Evolutionary conservation across 2,113 vertebrate species (phyloP).

Genomic region (Myiozetetes cayanensis): DNA sequence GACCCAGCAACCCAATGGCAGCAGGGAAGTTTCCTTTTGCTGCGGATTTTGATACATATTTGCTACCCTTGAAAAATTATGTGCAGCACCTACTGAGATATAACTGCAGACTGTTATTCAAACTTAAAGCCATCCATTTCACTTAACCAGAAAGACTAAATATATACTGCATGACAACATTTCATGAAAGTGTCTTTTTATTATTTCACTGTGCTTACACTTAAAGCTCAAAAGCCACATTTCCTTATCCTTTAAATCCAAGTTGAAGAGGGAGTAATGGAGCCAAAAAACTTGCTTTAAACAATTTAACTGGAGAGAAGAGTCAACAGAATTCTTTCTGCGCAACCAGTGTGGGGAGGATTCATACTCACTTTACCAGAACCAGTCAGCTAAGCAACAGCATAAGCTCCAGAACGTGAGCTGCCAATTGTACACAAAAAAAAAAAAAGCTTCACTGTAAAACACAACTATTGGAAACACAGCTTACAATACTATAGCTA

Average conservation of each 20-base stretch:
- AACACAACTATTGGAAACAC: not conserved
- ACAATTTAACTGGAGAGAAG: not conserved
- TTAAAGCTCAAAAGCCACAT: not conserved
- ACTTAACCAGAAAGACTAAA: not conserved
- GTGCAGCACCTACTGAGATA: not conserved
- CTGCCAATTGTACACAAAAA: not conserved
- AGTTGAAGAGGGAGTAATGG: not conserved
- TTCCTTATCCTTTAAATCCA: not conserved
- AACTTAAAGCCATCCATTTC: not conserved
- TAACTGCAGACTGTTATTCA: not conserved
- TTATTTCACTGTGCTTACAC: not conserved
- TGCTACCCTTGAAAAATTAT: not conserved
- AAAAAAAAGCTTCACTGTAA: not conserved
- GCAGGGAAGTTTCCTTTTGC: not conserved
- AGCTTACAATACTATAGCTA: not conserved
- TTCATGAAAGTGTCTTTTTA: not conserved
- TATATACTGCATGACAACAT: fast-evolving
- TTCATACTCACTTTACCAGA: not conserved
- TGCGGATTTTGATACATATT: not conserved
- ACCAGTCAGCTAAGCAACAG: constrained; percentile 31
- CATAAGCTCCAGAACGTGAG: not conserved
- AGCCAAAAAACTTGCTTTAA: not conserved
- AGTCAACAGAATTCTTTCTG: not conserved
- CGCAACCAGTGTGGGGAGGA: not conserved
- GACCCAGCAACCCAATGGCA: not conserved